These are phyloP conservation scores for Darevskia nairensis DNA, from an alignment of 2,797 vertebrate species.

Conservation along the genomic window DNA sequence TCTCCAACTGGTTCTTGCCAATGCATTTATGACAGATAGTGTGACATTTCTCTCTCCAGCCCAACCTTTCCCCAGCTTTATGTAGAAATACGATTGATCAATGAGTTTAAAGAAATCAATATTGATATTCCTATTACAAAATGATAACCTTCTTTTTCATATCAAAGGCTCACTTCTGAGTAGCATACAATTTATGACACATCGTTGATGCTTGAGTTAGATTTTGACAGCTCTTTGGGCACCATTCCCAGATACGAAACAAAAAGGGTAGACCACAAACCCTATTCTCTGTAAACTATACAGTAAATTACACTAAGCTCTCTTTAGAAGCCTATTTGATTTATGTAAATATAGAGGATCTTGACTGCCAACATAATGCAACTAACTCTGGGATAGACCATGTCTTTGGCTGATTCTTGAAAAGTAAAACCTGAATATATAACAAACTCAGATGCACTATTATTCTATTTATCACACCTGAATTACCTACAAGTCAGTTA, in stretches of 20 bases:
- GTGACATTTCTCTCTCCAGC: not conserved
- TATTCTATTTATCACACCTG: not conserved
- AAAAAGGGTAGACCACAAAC: not conserved
- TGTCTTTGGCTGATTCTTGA: not conserved
- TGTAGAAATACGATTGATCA: slow-evolving; percentile 15
- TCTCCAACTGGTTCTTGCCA: not conserved
- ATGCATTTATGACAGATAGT: slow-evolving; percentile 8
- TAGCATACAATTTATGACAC: not conserved
- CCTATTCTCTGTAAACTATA: not conserved
- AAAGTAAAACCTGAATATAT: not conserved
- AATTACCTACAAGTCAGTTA: not conserved
- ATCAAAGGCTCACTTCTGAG: not conserved
- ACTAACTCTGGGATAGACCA: not conserved
- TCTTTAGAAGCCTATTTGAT: not conserved
- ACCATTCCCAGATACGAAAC: not conserved
- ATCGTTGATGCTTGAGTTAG: not conserved
- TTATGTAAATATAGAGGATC: not conserved
- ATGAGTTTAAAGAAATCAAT: not conserved
- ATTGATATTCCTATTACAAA: not conserved
- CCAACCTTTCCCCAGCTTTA: not conserved
- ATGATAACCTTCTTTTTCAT: not conserved
- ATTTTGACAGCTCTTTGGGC: not conserved
- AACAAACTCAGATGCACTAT: not conserved
- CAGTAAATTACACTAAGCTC: not conserved
- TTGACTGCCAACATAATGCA: not conserved